Base-by-base conservation (phyloP, 2,888 invertebrate genomes). In the Drosophila picticornis region DNA sequence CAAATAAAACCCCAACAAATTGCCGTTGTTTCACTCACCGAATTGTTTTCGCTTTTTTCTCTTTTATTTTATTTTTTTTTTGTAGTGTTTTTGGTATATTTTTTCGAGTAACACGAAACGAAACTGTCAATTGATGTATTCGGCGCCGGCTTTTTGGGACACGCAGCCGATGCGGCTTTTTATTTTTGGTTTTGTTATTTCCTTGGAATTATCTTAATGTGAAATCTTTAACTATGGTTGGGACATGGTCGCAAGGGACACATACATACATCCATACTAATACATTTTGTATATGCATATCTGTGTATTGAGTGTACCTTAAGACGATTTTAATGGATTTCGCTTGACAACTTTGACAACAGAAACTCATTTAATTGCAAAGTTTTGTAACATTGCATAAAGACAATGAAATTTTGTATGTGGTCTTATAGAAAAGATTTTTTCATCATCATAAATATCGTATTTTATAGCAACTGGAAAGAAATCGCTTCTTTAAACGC, bases 201-300 rank as follows among this genome's bases (percentile, higher is more conserved):
- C 85, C 85, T 85, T 85, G 85, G 87, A 85, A 89, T 88, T 85
- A 85, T 85, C 85, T 85, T 88, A 85, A 85, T 85, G 85, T 85
- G 89, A 85, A 85, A 85, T 85, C 85, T 85, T 87, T 73, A 89
- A 87, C 85, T 88, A 85, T 84, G 89, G 78, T 84, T 88, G 88
- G 83, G 89, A 84, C 84, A 88, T 85, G 80, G 84, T 78, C 89
- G 65, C 77, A 80, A 85, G 81, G 83, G 88, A 83, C 72, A 69
- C 72, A 80, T 46, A 66, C 73, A 75, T 27, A 65, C 70, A 65
- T 63, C 60, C 50, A 53, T 50, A 72, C 70, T 36, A 53, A 48
- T n/a, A 62, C 46, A 55, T 22, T 40, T 38, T 59, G 32, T 53
- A 19, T 52, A n/a, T 40, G 29, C 19, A 27, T 22, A 53, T 60